Percentiles rank a stretch among this genome's conserved stretches.
Conservation (phyloP, 2,797 vertebrate genomes). For the Lepilemur septentrionalis region DNA sequence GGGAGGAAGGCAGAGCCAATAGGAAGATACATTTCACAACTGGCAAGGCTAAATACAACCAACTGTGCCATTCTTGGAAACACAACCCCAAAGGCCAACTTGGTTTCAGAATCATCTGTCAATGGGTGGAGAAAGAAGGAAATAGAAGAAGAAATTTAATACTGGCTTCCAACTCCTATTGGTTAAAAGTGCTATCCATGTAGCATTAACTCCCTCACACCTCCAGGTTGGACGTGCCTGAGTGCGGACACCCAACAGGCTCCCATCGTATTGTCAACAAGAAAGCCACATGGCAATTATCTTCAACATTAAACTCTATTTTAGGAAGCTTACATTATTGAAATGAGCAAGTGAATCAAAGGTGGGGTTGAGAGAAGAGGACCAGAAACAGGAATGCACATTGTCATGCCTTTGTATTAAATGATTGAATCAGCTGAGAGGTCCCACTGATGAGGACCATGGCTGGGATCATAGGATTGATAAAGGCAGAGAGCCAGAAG, state of each 20-base stretch:
- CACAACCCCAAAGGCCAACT: not conserved
- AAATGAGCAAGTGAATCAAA: not conserved
- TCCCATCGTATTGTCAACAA: not conserved
- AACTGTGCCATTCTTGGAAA: not conserved
- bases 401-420: not conserved
- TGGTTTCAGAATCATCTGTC: not conserved
- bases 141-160: not conserved
- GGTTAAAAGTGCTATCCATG: not conserved
- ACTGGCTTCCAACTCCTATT: not conserved
- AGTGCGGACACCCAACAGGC: not conserved
- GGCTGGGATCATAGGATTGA: not conserved
- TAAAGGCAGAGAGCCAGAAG: not conserved
- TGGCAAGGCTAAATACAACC: not conserved
- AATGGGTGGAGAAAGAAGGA: not conserved
- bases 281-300: not conserved
- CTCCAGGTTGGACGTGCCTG: not conserved
- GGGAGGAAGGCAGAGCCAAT: not conserved
- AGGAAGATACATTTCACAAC: not conserved
- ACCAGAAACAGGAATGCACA: not conserved
- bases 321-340: not conserved
- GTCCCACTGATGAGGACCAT: too few species aligned
- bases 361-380: not conserved
- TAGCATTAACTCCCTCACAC: not conserved
- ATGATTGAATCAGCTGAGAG: not conserved
- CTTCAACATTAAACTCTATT: not conserved